phyloP scores from a whole-genome alignment of 2,888 invertebrate species.

The Pyralis farinalis region DNA sequence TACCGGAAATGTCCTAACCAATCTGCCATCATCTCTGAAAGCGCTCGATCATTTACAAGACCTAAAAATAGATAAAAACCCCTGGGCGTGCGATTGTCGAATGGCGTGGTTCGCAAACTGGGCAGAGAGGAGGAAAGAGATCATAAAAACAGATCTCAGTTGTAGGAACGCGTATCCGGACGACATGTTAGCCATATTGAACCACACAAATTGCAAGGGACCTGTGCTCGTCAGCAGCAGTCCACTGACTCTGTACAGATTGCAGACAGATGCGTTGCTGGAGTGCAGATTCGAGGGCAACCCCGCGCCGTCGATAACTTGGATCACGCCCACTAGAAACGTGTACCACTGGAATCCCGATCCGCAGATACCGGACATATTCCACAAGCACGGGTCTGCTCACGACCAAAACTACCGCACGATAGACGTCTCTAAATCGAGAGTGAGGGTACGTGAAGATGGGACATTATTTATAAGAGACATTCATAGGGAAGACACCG shows the following conservation, averaged over 20 bases:
- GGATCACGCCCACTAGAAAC: slow-evolving; percentile 89
- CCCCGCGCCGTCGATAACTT: slow-evolving; percentile 90
- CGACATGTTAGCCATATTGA: slow-evolving; percentile 86
- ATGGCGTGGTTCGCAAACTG: slow-evolving; percentile 87
- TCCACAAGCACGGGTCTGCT: slow-evolving; percentile 83
- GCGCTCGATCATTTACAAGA: slow-evolving; percentile 82
- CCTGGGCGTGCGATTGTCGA: slow-evolving; percentile 93
- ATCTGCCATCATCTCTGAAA: slow-evolving; percentile 85
- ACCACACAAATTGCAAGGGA: slow-evolving; percentile 85
- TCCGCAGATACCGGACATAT: slow-evolving; percentile 82
- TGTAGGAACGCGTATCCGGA: slow-evolving; percentile 85
- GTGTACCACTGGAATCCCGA: slow-evolving; percentile 91
- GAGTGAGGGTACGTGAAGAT: slow-evolving; percentile 86
- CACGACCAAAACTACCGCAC: slow-evolving; percentile 78
- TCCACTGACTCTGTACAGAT: slow-evolving; percentile 82
- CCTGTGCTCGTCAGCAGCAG: slow-evolving; percentile 82
- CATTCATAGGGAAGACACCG: slow-evolving; percentile 89
- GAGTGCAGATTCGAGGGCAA: slow-evolving; percentile 89
- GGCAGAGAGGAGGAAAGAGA: slow-evolving; percentile 74
- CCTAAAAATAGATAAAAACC: slow-evolving; percentile 87
- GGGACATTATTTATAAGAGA: slow-evolving; percentile 88
- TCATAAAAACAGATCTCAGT: slow-evolving; percentile 81
- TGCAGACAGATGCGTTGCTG: slow-evolving; percentile 85
- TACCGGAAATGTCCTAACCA: slow-evolving; percentile 85
- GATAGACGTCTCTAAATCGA: slow-evolving; percentile 69